Evolutionary conservation across 2,888 invertebrate species (phyloP).

Genomic region (Slavum lentiscoides): DNA sequence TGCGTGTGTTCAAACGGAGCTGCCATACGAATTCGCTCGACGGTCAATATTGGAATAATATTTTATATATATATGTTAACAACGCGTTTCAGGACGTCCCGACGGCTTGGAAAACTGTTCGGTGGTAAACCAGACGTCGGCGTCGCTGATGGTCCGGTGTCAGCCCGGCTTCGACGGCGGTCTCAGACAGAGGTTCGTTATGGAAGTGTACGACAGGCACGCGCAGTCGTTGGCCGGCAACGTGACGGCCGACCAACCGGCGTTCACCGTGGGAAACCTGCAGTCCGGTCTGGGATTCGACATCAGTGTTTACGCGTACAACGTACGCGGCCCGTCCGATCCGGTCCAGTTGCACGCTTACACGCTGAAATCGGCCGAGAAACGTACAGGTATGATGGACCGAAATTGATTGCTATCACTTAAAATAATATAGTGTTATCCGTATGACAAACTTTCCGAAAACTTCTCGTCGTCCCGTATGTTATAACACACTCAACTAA

Average conservation of each 20-base stretch:
- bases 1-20: too few relatives aligned
- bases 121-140: conserved; percentile 73
- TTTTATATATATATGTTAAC: too few relatives aligned
- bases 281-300: conserved; percentile 72
- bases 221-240: conserved; percentile 64
- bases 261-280: conserved; percentile 70
- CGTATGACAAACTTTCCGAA: too few relatives aligned
- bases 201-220: conserved; percentile 69
- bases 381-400: conserved; percentile 55
- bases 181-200: conserved; percentile 72
- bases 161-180: conserved; percentile 78
- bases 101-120: conserved; percentile 75
- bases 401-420: too few relatives aligned
- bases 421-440: too few relatives aligned
- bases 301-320: conserved; percentile 71
- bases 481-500: too few relatives aligned
- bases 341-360: conserved; percentile 69
- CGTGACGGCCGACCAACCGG: conserved; percentile 65
- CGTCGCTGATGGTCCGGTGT: conserved; percentile 74
- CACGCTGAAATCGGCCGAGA: conserved; percentile 73
- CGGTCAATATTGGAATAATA: too few relatives aligned
- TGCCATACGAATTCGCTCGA: too few relatives aligned
- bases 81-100: conserved; percentile 67
- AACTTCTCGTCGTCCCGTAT: too few relatives aligned
- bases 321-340: conserved; percentile 73